phyloP scores from a whole-genome alignment of 2,797 vertebrate species.

The Nasua narica region DNA sequence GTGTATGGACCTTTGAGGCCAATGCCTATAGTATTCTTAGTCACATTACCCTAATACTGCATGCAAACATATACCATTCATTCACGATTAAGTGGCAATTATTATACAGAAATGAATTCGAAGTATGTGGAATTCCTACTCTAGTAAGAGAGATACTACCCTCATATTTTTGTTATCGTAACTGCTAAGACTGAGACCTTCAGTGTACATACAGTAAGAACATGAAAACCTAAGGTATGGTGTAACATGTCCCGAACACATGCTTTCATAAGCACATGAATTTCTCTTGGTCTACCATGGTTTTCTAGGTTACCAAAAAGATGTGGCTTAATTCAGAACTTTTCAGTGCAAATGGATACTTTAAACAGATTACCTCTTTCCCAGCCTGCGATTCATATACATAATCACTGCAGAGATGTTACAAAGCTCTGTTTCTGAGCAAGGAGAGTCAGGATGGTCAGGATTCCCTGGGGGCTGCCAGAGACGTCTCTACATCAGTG shows the following conservation, averaged over 20 bases:
- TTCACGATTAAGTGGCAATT: neutral
- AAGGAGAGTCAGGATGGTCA: neutral
- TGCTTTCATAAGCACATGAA: neutral
- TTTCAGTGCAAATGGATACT: neutral
- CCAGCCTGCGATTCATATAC: neutral
- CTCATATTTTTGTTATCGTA: neutral
- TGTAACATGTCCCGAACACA: neutral
- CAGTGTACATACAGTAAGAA: neutral
- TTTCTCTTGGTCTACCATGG: neutral
- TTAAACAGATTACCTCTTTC: neutral
- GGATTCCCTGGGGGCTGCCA: neutral
- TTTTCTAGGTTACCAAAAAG: neutral
- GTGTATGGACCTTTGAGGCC: neutral
- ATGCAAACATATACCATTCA: neutral
- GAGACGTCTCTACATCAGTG: neutral
- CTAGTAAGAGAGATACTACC: neutral
- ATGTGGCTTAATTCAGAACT: neutral
- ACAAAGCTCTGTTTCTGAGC: neutral
- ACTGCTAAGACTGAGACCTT: neutral
- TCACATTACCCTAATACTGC: neutral
- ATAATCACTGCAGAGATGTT: neutral
- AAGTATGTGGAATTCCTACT: neutral
- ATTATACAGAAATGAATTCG: neutral
- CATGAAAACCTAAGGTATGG: neutral
- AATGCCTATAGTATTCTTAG: neutral